Conservation (phyloP, 2,888 invertebrate species). For the Sepiola atlantica region DNA sequence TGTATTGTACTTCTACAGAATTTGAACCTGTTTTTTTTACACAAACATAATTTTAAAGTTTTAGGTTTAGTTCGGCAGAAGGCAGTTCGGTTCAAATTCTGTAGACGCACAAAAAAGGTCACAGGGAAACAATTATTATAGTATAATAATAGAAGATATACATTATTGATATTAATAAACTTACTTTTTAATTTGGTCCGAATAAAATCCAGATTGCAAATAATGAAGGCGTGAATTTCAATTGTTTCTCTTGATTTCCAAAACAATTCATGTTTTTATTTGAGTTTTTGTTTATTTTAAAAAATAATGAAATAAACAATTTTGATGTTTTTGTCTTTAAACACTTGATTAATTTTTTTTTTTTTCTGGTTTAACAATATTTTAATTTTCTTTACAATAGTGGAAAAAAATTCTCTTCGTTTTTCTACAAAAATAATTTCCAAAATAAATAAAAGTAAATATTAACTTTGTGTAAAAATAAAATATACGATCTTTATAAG, state of each 20-base stretch:
- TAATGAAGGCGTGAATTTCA: not conserved
- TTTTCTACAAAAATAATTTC: no score
- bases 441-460: no score
- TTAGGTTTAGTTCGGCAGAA: no score
- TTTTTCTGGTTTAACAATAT: not conserved
- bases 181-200: conserved; percentile 16
- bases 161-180: not conserved
- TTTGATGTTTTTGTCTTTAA: not conserved
- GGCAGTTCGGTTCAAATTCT: no score
- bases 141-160: no score
- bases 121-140: no score
- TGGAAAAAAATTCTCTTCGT: not conserved
- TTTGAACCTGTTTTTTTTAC: no score
- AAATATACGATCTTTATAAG: not conserved
- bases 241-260: not conserved
- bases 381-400: not conserved
- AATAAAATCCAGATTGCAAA: not conserved
- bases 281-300: no score
- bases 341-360: not conserved
- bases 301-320: no score
- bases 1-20: no score
- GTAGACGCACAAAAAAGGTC: no score
- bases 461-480: not conserved
- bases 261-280: not conserved
- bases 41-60: no score